Base-by-base conservation (phyloP, 2,888 invertebrate species). In the Cyclophora punctaria region DNA sequence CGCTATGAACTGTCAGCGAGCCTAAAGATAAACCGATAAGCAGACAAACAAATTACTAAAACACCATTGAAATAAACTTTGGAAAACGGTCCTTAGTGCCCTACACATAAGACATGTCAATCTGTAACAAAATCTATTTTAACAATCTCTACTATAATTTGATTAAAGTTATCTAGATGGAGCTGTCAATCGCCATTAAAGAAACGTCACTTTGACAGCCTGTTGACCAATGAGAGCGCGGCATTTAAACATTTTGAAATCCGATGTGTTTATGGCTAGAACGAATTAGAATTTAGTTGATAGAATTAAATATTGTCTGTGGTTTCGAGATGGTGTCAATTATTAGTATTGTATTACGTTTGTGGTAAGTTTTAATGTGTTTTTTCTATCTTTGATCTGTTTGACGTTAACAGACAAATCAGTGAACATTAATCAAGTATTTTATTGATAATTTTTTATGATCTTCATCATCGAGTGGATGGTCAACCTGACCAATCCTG, bases 151-250 rank as follows among this genome's bases (percentile, higher is more conserved):
- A 56, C 52, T 58, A 71, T 80, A 80, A 79, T 80, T 80, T 73
- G 84, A 86, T 86, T 86, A 86, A 64, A 67, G 62, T 75, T 86
- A 88, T 87, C 87, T 78, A 69, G 82, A 86, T 85, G 78, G 62
- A 80, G 71, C 79, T 76, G 84, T 85, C 84, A 78, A 82, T 83
- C 77, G 78, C 60, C 59, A 75, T 81, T 79, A 79, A 61, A 62
- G 54, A 60, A 73, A 74, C 70, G 77, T 79, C 76, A 77, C 73
- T 69, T 76, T 77, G 76, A 78, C 80, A 78, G 57, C 46, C 47
- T 60, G 55, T 71, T 52, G 63, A 53, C 70, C 73, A 76, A 77
- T 74, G 55, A 57, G 53, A 63, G 58, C 50, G 52, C 52, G 58
- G 51, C 44, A 48, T 55, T 60, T 48, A 43, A 59, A 55, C 55